Conservation (phyloP, 1,140 invertebrate genomes). For the Trialeurodes vaporariorum region DNA sequence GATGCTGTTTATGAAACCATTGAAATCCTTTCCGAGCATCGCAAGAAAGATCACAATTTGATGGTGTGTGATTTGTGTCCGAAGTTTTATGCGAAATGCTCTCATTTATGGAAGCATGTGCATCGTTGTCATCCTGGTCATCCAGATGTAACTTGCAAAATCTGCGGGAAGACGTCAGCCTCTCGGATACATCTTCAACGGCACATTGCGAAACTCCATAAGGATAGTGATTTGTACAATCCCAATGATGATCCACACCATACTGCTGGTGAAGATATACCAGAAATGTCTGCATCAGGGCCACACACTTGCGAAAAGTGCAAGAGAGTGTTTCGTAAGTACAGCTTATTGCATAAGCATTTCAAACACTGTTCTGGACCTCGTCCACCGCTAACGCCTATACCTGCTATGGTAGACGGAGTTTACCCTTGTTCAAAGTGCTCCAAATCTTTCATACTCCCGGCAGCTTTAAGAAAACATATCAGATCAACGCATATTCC, state of each 20-base stretch:
- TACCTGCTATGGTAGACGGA: conserved; percentile 17
- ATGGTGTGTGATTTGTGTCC: conserved; percentile 49
- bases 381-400: conserved; percentile 5
- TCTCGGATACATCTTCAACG: conserved; percentile 44
- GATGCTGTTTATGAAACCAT: conserved; percentile 34
- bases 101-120: conserved; percentile 51
- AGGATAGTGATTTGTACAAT: conserved; percentile 26
- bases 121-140: conserved; percentile 48
- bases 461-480: conserved; percentile 18
- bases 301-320: conserved; percentile 25
- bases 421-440: conserved; percentile 21
- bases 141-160: conserved; percentile 44
- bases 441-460: conserved; percentile 19
- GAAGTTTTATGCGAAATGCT: conserved; percentile 47
- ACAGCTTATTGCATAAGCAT: conserved; percentile 25
- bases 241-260: conserved; percentile 33
- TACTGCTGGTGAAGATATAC: not conserved
- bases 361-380: conserved; percentile 25
- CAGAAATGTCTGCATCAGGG: conserved; percentile 2
- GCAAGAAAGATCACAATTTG: conserved; percentile 40
- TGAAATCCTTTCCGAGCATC: conserved; percentile 42
- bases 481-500: conserved; percentile 15
- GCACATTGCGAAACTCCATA: conserved; percentile 45
- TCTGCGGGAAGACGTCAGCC: conserved; percentile 45
- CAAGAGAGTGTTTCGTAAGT: conserved; percentile 23